These are phyloP conservation scores for Muscidifurax raptorellus DNA, from an alignment of 1,140 invertebrate genomes.

Conservation along the genomic window DNA sequence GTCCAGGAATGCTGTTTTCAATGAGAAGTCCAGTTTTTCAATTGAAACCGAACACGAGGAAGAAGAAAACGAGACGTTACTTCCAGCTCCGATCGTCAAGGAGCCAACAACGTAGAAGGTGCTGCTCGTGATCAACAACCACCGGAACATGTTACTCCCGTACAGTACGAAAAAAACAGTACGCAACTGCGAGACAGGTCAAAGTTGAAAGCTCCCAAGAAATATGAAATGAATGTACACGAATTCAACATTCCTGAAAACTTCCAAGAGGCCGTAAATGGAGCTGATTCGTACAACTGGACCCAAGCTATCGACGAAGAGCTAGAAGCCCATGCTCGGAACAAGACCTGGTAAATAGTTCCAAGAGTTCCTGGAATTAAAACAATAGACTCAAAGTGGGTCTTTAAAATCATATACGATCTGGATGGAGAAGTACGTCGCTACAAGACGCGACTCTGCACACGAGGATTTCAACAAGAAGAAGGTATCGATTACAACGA, in stretches of 20 bases:
- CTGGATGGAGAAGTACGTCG: neutral
- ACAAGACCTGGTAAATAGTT: conserved; percentile 47
- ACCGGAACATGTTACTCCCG: no score
- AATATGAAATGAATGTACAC: conserved; percentile 20
- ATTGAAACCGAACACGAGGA: neutral
- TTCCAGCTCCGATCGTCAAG: neutral
- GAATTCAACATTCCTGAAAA: conserved; percentile 38
- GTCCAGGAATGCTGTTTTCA: conserved; percentile 22
- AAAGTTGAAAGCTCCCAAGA: neutral
- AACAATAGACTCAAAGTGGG: conserved; percentile 16
- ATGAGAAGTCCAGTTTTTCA: neutral
- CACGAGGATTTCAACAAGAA: neutral
- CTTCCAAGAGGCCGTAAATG: conserved; percentile 52
- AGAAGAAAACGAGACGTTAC: neutral
- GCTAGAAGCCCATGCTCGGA: conserved; percentile 52
- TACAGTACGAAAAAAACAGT: no score
- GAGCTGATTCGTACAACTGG: conserved; percentile 52
- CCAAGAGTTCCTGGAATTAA: neutral
- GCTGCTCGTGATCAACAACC: no score
- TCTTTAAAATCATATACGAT: conserved; percentile 28
- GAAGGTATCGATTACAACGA: conserved; percentile 4
- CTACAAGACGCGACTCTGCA: no score
- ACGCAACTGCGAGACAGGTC: no score
- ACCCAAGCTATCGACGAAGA: conserved; percentile 56
- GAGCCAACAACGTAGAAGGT: no score